Evolutionary conservation across 2,888 invertebrate genomes (phyloP).

Genomic region (Lasioglossum malachurum): DNA sequence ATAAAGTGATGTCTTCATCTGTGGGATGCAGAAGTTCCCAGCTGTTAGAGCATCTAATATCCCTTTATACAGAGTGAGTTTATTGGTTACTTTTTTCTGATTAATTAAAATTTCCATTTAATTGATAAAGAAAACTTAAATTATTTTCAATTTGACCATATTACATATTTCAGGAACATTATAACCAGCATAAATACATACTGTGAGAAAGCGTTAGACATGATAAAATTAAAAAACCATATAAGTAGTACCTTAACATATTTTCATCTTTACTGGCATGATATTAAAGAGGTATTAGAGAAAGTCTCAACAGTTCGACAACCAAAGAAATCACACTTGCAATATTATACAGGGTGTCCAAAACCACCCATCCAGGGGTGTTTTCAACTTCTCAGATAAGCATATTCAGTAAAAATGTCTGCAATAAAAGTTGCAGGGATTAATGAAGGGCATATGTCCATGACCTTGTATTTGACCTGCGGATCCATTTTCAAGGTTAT

Average conservation of each 20-base stretch:
- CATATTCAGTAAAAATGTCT: too few relatives aligned
- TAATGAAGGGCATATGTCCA: too few relatives aligned
- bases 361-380: too few relatives aligned
- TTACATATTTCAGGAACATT: constrained; percentile 77
- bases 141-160: background rate
- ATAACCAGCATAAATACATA: constrained; percentile 74
- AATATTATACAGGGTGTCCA: too few relatives aligned
- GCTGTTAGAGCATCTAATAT: constrained; percentile 71
- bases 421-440: too few relatives aligned
- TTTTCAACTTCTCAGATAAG: too few relatives aligned
- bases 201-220: constrained; percentile 74
- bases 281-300: constrained; percentile 81
- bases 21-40: constrained; percentile 72
- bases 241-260: constrained; percentile 81
- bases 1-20: constrained; percentile 67
- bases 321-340: background rate
- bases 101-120: background rate
- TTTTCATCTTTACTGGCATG: constrained; percentile 83
- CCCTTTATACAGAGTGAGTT: constrained; percentile 76
- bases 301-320: background rate
- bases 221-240: constrained; percentile 79
- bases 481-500: too few relatives aligned
- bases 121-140: background rate
- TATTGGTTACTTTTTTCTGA: background rate
- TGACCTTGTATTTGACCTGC: too few relatives aligned